These are phyloP conservation scores for Drosophila carrolli DNA, from an alignment of 1,140 invertebrate species.

Conservation along the genomic window DNA sequence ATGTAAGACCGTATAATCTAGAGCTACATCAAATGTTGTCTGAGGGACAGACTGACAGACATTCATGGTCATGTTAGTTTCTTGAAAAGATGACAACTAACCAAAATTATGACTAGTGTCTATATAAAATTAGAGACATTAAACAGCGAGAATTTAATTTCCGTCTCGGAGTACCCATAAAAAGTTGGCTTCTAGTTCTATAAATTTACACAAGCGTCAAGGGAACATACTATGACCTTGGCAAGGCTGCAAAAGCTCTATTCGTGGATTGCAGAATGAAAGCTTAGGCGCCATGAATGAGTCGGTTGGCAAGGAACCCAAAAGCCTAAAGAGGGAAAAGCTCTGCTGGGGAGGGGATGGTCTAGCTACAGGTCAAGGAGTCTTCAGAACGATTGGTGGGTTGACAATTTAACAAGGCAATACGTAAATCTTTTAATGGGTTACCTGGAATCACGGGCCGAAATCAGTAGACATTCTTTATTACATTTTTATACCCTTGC, in stretches of 20 bases:
- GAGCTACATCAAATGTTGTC: constrained; percentile 25
- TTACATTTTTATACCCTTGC: too few relatives aligned
- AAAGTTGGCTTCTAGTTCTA: constrained; percentile 29
- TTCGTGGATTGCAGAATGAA: constrained; percentile 21
- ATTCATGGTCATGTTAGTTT: constrained; percentile 39
- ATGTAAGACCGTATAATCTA: constrained; percentile 30
- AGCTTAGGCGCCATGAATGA: constrained; percentile 40
- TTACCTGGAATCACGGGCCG: too few relatives aligned
- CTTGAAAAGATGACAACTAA: constrained; percentile 4
- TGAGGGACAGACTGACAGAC: constrained; percentile 10
- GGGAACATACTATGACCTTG: constrained; percentile 50
- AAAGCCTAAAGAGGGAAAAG: constrained; percentile 24
- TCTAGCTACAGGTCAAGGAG: constrained; percentile 31
- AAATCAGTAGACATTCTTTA: too few relatives aligned
- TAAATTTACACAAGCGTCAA: constrained; percentile 17
- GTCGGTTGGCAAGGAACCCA: constrained; percentile 6
- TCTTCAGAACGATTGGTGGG: constrained; percentile 6
- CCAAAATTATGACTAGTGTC: constrained; percentile 13
- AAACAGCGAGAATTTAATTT: constrained; percentile 38
- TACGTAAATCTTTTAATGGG: too few relatives aligned
- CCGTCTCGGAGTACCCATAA: constrained; percentile 15
- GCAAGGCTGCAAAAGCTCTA: constrained; percentile 49
- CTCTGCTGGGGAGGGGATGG: neutral
- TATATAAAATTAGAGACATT: constrained; percentile 18
- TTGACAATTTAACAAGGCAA: neutral